A percentile compares a stretch with the other conserved stretches of the same genome.
Evolutionary conservation across 2,888 invertebrate genomes (phyloP).

Genomic region (Thyatira batis): DNA sequence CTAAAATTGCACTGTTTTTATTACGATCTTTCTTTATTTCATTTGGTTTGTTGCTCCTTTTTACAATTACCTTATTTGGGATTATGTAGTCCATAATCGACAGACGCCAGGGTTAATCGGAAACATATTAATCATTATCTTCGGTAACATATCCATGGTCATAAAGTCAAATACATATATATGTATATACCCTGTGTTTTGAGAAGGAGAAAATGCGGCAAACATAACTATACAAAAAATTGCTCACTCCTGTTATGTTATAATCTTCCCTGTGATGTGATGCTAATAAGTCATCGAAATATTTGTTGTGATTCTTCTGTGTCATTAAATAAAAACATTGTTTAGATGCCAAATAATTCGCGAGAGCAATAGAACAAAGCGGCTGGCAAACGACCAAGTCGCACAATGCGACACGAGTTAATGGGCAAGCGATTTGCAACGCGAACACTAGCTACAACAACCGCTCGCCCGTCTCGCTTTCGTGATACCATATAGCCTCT

Average conservation of each 20-base stretch:
- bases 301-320: slow-evolving; percentile 67
- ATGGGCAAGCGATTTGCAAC: slow-evolving; percentile 65
- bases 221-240: too few relatives aligned
- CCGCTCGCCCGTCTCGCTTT: slow-evolving; percentile 30
- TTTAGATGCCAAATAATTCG: slow-evolving; percentile 77
- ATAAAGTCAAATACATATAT: too few relatives aligned
- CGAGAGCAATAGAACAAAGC: slow-evolving; percentile 75
- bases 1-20: slow-evolving; percentile 83
- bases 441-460: slow-evolving; percentile 36
- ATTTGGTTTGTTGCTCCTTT: slow-evolving; percentile 79
- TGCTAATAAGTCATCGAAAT: slow-evolving; percentile 65
- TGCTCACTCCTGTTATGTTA: too few relatives aligned
- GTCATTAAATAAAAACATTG: slow-evolving; percentile 77
- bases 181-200: too few relatives aligned
- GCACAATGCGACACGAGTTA: slow-evolving; percentile 68
- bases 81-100: slow-evolving; percentile 34
- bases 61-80: slow-evolving; percentile 77
- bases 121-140: neutral
- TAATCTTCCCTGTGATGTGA: neutral
- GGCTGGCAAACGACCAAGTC: slow-evolving; percentile 77
- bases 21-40: slow-evolving; percentile 80
- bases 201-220: too few relatives aligned
- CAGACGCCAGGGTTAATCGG: neutral
- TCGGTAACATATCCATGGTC: too few relatives aligned
- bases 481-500: slow-evolving; percentile 31